These are phyloP conservation scores for Arizona elegans DNA, from an alignment of 2,113 vertebrate genomes.

Conservation along the genomic window DNA sequence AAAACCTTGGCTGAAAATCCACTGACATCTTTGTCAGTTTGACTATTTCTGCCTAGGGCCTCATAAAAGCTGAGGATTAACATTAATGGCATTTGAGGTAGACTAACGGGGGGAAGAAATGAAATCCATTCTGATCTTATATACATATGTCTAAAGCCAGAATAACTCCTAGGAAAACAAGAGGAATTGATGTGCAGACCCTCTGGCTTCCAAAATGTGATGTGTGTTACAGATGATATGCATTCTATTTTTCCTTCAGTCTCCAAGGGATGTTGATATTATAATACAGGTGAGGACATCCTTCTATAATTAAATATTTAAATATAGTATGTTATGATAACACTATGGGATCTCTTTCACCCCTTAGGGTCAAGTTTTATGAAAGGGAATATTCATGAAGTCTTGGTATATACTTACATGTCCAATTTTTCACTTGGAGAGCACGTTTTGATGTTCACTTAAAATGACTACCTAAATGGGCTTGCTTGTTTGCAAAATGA, in stretches of 20 bases:
- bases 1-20: slow-evolving; percentile 52
- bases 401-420: not conserved
- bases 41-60: slow-evolving; percentile 30
- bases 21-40: slow-evolving; percentile 27
- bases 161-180: slow-evolving; percentile 36
- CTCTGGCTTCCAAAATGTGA: slow-evolving; percentile 12
- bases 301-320: not conserved
- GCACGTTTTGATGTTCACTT: not conserved
- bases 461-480: not conserved
- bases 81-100: slow-evolving; percentile 32
- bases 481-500: not conserved
- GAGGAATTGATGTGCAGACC: not conserved
- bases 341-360: not conserved
- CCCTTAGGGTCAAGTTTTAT: not conserved
- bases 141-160: slow-evolving; percentile 8
- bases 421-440: not conserved
- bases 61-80: slow-evolving; percentile 45
- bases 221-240: not conserved
- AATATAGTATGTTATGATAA: not conserved
- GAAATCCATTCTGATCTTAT: slow-evolving; percentile 20
- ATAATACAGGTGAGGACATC: not conserved
- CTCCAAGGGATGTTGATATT: not conserved
- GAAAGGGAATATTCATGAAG: not conserved
- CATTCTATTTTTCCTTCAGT: not conserved
- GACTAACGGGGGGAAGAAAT: not conserved